phyloP scores from a whole-genome alignment of 2,113 vertebrate species.

The Chamaetylas fuelleborni region DNA sequence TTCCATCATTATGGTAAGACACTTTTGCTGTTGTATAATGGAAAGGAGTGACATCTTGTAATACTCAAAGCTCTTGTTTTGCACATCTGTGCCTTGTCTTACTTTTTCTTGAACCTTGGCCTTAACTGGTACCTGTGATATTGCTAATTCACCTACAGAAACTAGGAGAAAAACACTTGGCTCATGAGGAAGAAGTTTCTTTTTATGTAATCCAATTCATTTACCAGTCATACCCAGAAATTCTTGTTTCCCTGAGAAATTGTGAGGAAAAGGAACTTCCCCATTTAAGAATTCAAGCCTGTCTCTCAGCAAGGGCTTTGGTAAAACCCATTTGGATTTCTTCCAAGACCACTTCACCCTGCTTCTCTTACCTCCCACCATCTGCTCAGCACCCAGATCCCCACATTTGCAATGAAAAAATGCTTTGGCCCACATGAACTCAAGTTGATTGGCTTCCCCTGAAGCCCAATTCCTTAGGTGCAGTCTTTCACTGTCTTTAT shows the following conservation, averaged over 20 bases:
- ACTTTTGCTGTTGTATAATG: neutral
- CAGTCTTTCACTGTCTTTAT: neutral
- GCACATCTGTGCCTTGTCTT: neutral
- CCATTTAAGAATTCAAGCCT: neutral
- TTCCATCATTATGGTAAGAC: neutral
- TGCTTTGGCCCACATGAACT: neutral
- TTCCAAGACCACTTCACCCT: neutral
- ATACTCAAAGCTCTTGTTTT: neutral
- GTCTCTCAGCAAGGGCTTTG: neutral
- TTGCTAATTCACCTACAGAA: neutral
- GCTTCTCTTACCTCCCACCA: neutral
- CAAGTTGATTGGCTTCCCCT: neutral
- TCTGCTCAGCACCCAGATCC: neutral
- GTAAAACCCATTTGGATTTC: neutral
- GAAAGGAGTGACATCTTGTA: neutral
- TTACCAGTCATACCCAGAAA: neutral
- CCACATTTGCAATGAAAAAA: neutral
- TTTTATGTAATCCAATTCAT: neutral
- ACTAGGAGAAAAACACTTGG: neutral
- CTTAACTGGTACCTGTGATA: neutral
- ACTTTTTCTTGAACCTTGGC: neutral
- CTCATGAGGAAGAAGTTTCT: neutral
- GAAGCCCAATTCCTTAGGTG: neutral
- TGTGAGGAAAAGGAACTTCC: neutral
- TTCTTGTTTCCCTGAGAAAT: neutral